Base-by-base conservation (phyloP, 2,888 invertebrate species). In the Drosophila mercatorum region DNA sequence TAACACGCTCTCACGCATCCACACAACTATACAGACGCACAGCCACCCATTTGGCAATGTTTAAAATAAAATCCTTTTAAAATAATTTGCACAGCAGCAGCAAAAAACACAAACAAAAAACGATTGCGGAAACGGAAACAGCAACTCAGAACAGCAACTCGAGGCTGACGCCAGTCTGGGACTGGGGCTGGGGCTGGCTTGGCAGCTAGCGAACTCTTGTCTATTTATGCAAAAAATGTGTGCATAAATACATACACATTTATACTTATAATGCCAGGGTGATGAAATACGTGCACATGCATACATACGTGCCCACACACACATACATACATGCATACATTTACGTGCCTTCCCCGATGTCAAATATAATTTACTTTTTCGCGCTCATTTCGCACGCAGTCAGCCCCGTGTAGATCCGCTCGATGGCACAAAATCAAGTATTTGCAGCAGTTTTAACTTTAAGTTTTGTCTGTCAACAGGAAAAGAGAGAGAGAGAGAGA, bases 341-440 rank as follows among this genome's bases (percentile, higher is more conserved):
- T 40, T 57, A 52, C 60, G 77, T 70, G 80, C 74, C 63, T 68
- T 80, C 68, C 62, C 84, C 66, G 76, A 78, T 86, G 83, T 83
- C 81, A 88, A 77, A 85, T 81, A 89, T 81, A 81, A 89, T 85
- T 89, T 89, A 75, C 70, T 78, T 89, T 84, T 84, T 89, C 79
- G 81, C 88, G 81, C 78, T 80, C 73, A 83, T 87, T 87, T 79
- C 72, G 69, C 68, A 69, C 78, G 51, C 59, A 75, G 47, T 51
- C 68, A 80, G 58, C 52, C 51, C 38, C 38, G 40, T 47, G 43
- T 44, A n/a, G 47, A 12, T 31, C 44, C 44, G 63, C 70, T 56
- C 76, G 64, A 71, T 60, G 79, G 68, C 47, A 61, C 66, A 75
- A 80, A 86, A 77, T 83, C 78, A 66, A 28, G 41, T 17, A 26